Evolutionary conservation across 2,888 invertebrate genomes (phyloP), one percentile per base, ranked within the genome.

Genomic region (Deilephila elpenor): DNA sequence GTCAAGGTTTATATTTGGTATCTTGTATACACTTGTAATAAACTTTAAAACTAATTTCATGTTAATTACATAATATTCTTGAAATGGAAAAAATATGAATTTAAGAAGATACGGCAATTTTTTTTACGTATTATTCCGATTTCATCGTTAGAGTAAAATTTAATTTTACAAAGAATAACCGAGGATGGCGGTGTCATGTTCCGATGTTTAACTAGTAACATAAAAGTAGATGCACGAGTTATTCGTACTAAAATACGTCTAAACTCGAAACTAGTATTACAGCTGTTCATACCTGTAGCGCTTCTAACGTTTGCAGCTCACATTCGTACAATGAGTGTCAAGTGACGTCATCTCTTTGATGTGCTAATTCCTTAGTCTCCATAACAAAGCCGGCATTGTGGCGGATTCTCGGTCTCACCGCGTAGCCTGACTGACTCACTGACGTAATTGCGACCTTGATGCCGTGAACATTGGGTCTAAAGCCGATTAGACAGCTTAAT

Each of bases 311-410:
- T 64, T 44, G 67, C n/a, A 19, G n/a, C 17, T 51, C 17, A 17
- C 56, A 56, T n/a, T 67, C 25, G 67, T 67, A 67, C 25, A 67
- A 51, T 51, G 44, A 61, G 32, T 32, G 74, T 72, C 53, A n/a
- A 37, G 53, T 84, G 82, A 85, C 84, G 85, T 86, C 82, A 85
- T 75, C 72, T 79, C 82, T 88, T 88, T 89, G 84, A 88, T 86
- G 88, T 90, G 90, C 79, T 90, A 90, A 90, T 89, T 86, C 85
- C 75, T 25, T 78, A 77, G 83, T 80, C 80, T 83, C 80, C 83
- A 79, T 89, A 44, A 91, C 91, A 91, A 90, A 89, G 86, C 44
- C 44, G 67, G 44, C 67, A 80, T 77, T 79, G 78, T 80, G 76
- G 74, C 25, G 6, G 67, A 67, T 67, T 67, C 51, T 67, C 76